These are phyloP conservation scores for Podarcis cretensis DNA, from an alignment of 2,113 vertebrate species.

Conservation along the genomic window DNA sequence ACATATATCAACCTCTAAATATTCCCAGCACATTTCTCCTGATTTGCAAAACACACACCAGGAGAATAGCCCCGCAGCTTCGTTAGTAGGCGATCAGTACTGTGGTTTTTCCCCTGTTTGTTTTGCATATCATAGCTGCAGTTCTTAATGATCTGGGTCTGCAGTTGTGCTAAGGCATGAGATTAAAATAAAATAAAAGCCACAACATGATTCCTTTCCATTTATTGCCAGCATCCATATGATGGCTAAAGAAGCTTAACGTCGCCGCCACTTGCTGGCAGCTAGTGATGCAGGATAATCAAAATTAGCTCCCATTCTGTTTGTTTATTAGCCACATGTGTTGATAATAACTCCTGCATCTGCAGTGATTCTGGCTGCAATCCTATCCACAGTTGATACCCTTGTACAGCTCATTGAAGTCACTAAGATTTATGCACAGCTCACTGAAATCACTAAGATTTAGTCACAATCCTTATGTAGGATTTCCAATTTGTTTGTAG, in stretches of 20 bases:
- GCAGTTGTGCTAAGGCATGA: background rate
- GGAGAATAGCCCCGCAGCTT: background rate
- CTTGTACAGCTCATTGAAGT: background rate
- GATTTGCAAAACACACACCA: background rate
- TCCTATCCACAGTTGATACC: background rate
- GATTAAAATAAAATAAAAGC: background rate
- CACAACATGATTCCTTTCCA: background rate
- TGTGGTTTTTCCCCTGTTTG: background rate
- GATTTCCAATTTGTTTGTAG: background rate
- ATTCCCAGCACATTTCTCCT: background rate
- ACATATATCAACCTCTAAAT: background rate
- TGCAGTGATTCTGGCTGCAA: background rate
- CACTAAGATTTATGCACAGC: background rate
- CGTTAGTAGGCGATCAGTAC: background rate
- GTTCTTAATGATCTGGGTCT: background rate
- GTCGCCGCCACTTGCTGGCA: background rate
- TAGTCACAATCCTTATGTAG: background rate
- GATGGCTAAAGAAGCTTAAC: background rate
- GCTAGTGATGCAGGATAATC: background rate
- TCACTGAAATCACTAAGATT: background rate
- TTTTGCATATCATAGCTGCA: background rate
- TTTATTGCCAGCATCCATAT: background rate
- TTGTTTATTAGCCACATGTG: conserved; percentile 7
- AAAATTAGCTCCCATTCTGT: conserved; percentile 17
- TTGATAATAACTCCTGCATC: background rate